Conservation (phyloP, 2,797 vertebrate species). For the Malacoraja senta region DNA sequence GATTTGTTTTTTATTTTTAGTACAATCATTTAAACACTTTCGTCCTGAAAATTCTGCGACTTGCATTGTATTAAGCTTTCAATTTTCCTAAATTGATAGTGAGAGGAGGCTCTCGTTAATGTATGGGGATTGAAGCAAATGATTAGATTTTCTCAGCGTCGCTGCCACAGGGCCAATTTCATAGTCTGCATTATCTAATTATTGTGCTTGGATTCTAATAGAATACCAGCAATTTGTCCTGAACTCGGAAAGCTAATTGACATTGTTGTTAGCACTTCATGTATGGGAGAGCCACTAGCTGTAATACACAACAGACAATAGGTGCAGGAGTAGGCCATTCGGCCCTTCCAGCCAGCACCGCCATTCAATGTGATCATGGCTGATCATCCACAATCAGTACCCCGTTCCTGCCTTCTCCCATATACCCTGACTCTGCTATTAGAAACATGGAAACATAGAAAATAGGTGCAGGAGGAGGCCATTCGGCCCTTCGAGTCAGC, state of each 20-base stretch:
- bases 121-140: conserved; percentile 65
- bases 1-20: neutral
- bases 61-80: conserved; percentile 61
- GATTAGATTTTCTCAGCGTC: conserved; percentile 67
- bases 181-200: conserved; percentile 68
- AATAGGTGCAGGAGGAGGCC: no score
- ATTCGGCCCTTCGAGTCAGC: no score
- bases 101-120: conserved; percentile 66
- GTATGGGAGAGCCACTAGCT: conserved; percentile 56
- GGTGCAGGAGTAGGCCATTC: no score
- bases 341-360: no score
- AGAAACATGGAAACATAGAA: no score
- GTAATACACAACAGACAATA: conserved; percentile 15
- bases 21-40: neutral
- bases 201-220: conserved; percentile 67
- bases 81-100: conserved; percentile 67
- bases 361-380: no score
- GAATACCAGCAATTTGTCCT: conserved; percentile 64
- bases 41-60: conserved; percentile 54
- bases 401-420: no score
- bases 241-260: conserved; percentile 64
- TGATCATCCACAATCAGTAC: no score
- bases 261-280: conserved; percentile 63
- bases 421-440: no score
- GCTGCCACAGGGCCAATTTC: conserved; percentile 66